Percentiles rank a stretch among this genome's conserved stretches.
phyloP scores from a whole-genome alignment of 2,113 vertebrate genomes.

The Campylomormyrus numenius region DNA sequence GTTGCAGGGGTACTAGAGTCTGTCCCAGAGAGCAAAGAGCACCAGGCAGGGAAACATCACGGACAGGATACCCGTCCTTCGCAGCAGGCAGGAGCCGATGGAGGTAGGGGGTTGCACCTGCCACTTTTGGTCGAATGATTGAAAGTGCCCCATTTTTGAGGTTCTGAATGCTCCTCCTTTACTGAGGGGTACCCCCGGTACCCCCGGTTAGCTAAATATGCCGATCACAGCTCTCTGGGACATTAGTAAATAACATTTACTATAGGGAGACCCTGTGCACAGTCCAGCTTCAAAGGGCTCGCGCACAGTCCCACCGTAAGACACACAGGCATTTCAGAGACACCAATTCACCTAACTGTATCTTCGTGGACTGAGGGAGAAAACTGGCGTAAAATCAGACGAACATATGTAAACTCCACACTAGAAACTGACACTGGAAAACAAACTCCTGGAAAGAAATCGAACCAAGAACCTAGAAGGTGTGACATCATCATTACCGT shows the following conservation, averaged over 20 bases:
- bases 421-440: background rate
- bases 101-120: background rate
- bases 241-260: background rate
- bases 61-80: background rate
- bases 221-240: background rate
- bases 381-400: background rate
- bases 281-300: background rate
- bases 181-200: background rate
- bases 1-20: background rate
- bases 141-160: background rate
- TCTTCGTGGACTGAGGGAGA: background rate
- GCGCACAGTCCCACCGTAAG: background rate
- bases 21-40: background rate
- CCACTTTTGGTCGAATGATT: background rate
- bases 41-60: background rate
- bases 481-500: background rate
- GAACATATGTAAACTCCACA: background rate
- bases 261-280: background rate
- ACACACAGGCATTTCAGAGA: background rate
- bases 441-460: background rate
- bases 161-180: background rate
- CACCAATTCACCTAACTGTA: background rate
- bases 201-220: background rate
- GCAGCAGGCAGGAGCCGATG: background rate
- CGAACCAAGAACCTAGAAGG: background rate